Evolutionary conservation across 2,797 vertebrate species (phyloP), one percentile per base, ranked within the genome.

Genomic region (Scolopax bukidnonensis): DNA sequence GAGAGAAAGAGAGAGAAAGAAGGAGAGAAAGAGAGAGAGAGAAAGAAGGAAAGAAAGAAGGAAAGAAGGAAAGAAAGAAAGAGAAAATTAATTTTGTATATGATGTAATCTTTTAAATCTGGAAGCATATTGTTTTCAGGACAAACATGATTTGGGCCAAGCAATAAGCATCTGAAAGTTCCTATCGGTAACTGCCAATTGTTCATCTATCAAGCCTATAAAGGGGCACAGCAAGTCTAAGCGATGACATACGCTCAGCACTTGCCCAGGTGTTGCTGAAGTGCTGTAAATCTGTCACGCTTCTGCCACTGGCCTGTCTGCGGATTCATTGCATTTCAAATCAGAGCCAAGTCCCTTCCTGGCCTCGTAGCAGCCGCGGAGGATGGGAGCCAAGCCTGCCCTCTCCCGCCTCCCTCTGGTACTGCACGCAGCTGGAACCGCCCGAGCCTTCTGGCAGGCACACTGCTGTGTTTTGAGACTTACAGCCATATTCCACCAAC

Each of bases 191-290:
- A n/a, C 69, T 73, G 77, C 59, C 80, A 90, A 0, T 93, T 89
- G 33, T 65, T 93, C 56, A 28, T 71, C 75, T 80, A 0, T 57
- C 5, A 12, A 93, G 90, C 47, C 59, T 77, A 3, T 79, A 63
- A 95, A 91, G 80, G 33, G 45, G 64, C 53, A 57, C 61, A 79
- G 36, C 20, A 82, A 80, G 74, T 89, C 68, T 30, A 51, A 84
- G 84, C 15, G 80, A 80, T 89, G 89, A 91, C 83, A 86, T 67
- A 77, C 4, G 12, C 74, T 90, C 84, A 95, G 81, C 90, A 71
- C 90, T 93, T 90, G 80, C 64, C 67, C 88, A 84, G 84, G 68
- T 95, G 93, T 89, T 93, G 41, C 70, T 71, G 53, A 75, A 95
- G 90, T 68, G 74, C 43, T 68, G 10, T 83, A 87, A 95, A 95